These are phyloP conservation scores for Laticauda colubrina DNA, from an alignment of 2,113 vertebrate species.

Conservation along the genomic window DNA sequence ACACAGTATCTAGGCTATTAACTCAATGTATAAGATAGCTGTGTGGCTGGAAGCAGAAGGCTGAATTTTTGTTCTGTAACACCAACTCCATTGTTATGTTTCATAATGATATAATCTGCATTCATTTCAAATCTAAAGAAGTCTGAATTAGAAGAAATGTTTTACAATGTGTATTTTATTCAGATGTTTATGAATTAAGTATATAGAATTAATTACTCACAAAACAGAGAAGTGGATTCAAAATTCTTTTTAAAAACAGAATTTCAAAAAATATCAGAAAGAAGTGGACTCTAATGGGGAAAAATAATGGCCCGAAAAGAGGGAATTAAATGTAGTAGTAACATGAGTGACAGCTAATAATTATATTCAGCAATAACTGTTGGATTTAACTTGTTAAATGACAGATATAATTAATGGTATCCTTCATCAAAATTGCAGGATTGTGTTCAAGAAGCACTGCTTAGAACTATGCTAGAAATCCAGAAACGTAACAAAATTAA, in stretches of 20 bases:
- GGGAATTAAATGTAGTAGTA: background rate
- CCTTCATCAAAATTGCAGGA: background rate
- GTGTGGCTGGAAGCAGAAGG: background rate
- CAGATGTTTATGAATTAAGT: background rate
- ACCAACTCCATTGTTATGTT: too few species aligned
- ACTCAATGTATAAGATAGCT: background rate
- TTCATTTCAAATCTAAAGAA: background rate
- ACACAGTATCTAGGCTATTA: background rate
- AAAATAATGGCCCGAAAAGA: background rate
- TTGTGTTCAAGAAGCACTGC: background rate
- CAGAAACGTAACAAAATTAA: background rate
- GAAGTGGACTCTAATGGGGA: background rate
- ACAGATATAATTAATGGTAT: slow-evolving; percentile 1
- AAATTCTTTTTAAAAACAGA: background rate
- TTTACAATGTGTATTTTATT: background rate
- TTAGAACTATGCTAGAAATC: background rate
- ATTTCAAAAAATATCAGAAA: background rate
- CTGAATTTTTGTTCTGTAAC: background rate
- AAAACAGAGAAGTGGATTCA: background rate
- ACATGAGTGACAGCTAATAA: background rate
- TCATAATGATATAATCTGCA: background rate
- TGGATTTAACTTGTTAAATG: slow-evolving; percentile 10
- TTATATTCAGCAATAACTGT: background rate
- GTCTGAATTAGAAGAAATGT: background rate
- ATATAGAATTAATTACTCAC: background rate